Conservation (phyloP, 2,888 invertebrate genomes). For the Pinctada fucata region DNA sequence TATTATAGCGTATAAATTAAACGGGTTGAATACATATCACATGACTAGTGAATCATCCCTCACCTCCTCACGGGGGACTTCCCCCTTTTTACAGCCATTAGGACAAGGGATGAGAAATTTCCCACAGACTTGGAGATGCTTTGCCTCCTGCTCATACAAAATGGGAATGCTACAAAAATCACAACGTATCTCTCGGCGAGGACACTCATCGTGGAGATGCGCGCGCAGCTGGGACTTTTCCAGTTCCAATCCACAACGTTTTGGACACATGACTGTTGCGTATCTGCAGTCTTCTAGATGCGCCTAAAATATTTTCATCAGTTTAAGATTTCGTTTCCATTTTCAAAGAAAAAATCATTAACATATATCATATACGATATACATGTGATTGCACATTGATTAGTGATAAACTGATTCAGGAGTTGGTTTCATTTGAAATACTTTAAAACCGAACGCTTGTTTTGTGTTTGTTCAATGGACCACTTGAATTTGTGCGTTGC, state of each 20-base stretch:
- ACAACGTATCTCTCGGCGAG: constrained; percentile 60
- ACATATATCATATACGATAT: no score
- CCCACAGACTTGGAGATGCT: constrained; percentile 59
- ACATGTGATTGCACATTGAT: no score
- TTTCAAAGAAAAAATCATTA: no score
- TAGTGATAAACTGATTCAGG: no score
- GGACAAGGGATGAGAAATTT: constrained; percentile 65
- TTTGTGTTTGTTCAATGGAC: no score
- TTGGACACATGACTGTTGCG: constrained; percentile 55
- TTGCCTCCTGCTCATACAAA: constrained; percentile 54
- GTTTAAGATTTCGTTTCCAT: no score
- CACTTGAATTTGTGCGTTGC: no score
- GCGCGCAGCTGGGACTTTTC: constrained; percentile 52
- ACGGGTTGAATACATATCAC: no score
- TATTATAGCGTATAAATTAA: not conserved
- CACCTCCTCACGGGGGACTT: constrained; percentile 60
- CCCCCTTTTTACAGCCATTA: constrained; percentile 62
- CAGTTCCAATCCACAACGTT: constrained; percentile 59
- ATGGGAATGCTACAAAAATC: constrained; percentile 60
- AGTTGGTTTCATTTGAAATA: no score
- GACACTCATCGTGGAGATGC: constrained; percentile 64
- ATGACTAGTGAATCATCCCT: no score
- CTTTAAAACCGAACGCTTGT: no score
- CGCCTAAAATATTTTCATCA: constrained; percentile 32
- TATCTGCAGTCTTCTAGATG: constrained; percentile 63